These are phyloP conservation scores for Pseudorasbora parva DNA, from an alignment of 2,113 vertebrate species.

Conservation along the genomic window DNA sequence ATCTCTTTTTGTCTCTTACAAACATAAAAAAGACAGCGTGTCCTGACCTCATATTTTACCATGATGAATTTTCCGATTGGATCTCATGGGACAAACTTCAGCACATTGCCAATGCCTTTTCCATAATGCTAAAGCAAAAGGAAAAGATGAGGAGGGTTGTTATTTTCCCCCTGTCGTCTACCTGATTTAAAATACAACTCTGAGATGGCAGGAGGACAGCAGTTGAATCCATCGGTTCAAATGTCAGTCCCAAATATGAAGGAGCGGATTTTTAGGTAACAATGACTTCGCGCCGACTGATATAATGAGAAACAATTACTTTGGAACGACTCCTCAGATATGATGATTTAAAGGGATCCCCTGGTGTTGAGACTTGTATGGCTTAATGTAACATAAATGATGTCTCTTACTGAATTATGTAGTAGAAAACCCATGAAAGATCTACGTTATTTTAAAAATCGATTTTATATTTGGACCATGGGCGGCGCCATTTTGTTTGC, in stretches of 20 bases:
- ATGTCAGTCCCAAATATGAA: conserved; percentile 19
- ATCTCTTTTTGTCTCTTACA: neutral
- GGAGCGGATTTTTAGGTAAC: neutral
- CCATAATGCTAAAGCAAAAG: conserved; percentile 42
- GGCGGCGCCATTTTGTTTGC: too few relatives aligned
- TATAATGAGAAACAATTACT: too few relatives aligned
- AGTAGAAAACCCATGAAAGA: too few relatives aligned
- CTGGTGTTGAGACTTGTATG: too few relatives aligned
- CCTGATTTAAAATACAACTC: conserved; percentile 38
- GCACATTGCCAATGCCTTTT: conserved; percentile 49
- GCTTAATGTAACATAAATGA: too few relatives aligned
- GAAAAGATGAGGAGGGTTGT: conserved; percentile 56
- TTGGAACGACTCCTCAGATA: neutral
- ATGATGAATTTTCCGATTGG: conserved; percentile 57
- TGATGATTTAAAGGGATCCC: neutral
- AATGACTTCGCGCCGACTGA: neutral
- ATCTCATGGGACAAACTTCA: conserved; percentile 29
- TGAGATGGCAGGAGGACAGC: neutral
- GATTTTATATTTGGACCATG: too few relatives aligned
- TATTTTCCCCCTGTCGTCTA: conserved; percentile 4
- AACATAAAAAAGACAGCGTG: neutral
- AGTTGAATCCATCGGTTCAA: neutral
- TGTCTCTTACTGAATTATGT: too few relatives aligned
- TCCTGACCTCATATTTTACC: conserved; percentile 39
- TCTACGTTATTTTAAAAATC: too few relatives aligned